Evolutionary conservation across 2,797 vertebrate genomes (phyloP).

Genomic region (Mus caroli): DNA sequence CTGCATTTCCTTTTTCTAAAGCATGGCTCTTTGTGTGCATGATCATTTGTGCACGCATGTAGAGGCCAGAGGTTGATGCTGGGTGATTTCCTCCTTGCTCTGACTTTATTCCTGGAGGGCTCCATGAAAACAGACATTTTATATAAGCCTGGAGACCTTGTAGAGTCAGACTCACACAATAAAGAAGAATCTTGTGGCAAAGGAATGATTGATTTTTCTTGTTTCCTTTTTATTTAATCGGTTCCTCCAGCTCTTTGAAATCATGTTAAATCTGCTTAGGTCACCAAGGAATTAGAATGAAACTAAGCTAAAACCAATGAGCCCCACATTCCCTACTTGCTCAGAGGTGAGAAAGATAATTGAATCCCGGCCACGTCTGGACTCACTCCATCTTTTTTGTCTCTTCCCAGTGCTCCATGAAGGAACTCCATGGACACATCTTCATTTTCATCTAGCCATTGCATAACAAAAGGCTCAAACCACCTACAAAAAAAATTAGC

Average conservation of each 20-base stretch:
- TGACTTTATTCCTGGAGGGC: neutral
- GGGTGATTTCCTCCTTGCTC: neutral
- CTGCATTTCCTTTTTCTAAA: neutral
- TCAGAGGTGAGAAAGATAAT: neutral
- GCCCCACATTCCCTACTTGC: neutral
- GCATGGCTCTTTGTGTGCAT: neutral
- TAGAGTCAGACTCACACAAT: neutral
- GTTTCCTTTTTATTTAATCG: conserved; percentile 11
- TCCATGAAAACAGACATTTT: neutral
- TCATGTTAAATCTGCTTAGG: conserved; percentile 37
- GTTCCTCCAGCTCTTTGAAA: conserved; percentile 21
- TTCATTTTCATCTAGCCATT: conserved; percentile 99
- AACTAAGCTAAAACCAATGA: conserved; percentile 13
- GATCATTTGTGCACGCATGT: neutral
- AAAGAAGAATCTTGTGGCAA: neutral
- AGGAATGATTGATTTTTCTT: neutral
- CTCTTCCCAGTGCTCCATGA: conserved; percentile 96
- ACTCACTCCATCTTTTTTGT: conserved; percentile 99
- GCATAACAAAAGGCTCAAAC: conserved; percentile 99
- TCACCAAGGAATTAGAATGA: conserved; percentile 4
- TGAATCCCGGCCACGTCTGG: neutral
- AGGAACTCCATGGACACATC: conserved; percentile 98
- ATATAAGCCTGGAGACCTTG: neutral
- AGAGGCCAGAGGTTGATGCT: neutral
- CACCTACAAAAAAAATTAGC: conserved; percentile 89